Percentiles rank a stretch among this genome's conserved stretches.
phyloP scores from a whole-genome alignment of 2,113 vertebrate species.

The Chunga burmeisteri region DNA sequence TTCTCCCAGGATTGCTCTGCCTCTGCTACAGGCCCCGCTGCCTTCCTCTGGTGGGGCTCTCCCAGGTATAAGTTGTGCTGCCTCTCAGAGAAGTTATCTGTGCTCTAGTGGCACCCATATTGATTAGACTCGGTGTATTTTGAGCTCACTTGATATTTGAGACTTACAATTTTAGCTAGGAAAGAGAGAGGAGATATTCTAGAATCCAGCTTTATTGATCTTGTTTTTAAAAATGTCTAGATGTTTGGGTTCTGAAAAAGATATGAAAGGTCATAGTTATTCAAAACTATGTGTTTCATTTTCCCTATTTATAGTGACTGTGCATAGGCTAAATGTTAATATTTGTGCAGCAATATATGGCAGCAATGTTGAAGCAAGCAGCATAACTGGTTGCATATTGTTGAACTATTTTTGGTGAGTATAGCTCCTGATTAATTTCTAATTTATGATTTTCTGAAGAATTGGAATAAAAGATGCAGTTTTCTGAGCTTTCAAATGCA shows the following conservation, averaged over 20 bases:
- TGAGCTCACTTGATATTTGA: not conserved
- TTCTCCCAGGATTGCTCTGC: not conserved
- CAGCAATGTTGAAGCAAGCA: not conserved
- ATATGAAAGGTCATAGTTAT: not conserved
- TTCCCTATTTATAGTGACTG: not conserved
- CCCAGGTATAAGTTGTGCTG: not conserved
- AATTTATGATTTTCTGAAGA: not conserved
- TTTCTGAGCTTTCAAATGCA: not conserved
- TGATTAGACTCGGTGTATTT: not conserved
- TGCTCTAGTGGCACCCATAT: not conserved
- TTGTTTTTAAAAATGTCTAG: not conserved
- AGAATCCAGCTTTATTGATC: not conserved
- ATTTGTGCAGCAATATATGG: not conserved
- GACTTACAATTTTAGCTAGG: not conserved
- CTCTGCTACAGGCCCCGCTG: accelerated
- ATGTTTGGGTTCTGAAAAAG: not conserved
- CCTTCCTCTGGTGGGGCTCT: not conserved
- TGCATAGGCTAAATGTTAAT: not conserved
- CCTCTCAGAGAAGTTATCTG: not conserved
- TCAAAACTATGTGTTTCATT: not conserved
- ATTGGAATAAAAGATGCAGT: not conserved
- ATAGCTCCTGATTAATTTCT: not conserved
- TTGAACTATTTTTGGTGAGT: not conserved
- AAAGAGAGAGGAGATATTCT: not conserved
- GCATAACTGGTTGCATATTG: not conserved